Percentiles rank a stretch among this genome's conserved stretches.
Conservation (phyloP, 2,797 vertebrate species). For the Tapirus indicus region DNA sequence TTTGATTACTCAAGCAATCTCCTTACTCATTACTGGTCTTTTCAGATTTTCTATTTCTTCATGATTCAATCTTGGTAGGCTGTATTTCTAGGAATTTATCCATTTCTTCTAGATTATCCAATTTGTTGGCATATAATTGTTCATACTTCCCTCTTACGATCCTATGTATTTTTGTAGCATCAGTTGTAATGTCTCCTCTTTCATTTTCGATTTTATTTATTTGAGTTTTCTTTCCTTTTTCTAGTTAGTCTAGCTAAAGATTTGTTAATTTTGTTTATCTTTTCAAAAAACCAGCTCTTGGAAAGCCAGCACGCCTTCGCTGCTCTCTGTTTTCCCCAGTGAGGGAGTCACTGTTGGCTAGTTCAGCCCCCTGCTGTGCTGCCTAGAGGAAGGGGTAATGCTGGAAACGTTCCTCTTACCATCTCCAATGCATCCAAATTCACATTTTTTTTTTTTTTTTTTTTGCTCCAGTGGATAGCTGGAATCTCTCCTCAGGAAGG, state of each 20-base stretch:
- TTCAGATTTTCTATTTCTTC: background rate
- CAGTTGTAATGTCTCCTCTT: background rate
- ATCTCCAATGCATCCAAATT: background rate
- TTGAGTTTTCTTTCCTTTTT: background rate
- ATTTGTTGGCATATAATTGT: background rate
- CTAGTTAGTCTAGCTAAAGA: background rate
- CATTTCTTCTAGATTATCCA: background rate
- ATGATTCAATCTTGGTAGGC: background rate
- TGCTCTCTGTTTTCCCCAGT: background rate
- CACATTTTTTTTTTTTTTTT: background rate
- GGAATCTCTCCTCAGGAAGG: background rate
- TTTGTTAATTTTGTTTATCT: background rate
- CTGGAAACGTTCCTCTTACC: background rate
- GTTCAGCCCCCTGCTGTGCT: background rate
- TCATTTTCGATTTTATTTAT: background rate
- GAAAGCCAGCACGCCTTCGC: background rate
- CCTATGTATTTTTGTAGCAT: background rate
- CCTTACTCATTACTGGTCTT: background rate
- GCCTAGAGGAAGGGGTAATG: background rate
- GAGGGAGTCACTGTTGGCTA: background rate
- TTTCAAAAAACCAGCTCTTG: background rate
- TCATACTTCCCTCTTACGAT: background rate
- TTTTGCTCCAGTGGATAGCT: background rate
- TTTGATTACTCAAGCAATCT: background rate
- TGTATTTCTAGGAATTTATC: background rate